Evolutionary conservation across 1,140 invertebrate genomes (phyloP).

Genomic region (Popillia japonica): DNA sequence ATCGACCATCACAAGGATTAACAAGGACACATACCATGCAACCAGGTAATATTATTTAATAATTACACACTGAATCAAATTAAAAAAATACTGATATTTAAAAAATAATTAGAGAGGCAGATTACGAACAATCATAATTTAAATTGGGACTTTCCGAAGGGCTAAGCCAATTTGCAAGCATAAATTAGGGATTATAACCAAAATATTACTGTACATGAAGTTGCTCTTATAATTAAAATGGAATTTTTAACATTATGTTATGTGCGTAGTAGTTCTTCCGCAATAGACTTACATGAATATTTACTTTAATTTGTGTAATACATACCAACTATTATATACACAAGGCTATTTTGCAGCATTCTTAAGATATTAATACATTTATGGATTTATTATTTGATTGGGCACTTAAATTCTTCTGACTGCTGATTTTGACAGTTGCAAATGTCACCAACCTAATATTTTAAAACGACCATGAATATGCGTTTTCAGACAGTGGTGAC

Average conservation of each 20-base stretch:
- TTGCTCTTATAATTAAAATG: too few species aligned
- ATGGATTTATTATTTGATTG: background rate
- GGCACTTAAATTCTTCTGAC: background rate
- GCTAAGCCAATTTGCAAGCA: too few species aligned
- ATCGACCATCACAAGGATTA: conserved; percentile 53
- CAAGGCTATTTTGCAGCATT: background rate
- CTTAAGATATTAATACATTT: background rate
- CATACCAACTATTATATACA: background rate
- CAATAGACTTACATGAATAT: background rate
- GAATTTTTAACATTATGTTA: too few species aligned
- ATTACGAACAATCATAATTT: too few species aligned
- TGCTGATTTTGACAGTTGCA: background rate
- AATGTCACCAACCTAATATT: background rate
- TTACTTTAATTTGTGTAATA: background rate
- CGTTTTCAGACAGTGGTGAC: background rate
- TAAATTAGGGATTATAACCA: too few species aligned
- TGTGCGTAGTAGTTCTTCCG: too few species aligned
- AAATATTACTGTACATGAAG: too few species aligned
- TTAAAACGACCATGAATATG: background rate
- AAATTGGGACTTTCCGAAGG: too few species aligned
- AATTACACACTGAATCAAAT: too few species aligned
- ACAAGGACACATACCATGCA: conserved; percentile 51
- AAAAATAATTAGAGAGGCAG: too few species aligned
- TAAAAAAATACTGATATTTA: too few species aligned
- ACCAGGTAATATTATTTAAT: conserved; percentile 49